Evolutionary conservation across 2,797 vertebrate genomes (phyloP).

Genomic region (Toxotes lorentzi): DNA sequence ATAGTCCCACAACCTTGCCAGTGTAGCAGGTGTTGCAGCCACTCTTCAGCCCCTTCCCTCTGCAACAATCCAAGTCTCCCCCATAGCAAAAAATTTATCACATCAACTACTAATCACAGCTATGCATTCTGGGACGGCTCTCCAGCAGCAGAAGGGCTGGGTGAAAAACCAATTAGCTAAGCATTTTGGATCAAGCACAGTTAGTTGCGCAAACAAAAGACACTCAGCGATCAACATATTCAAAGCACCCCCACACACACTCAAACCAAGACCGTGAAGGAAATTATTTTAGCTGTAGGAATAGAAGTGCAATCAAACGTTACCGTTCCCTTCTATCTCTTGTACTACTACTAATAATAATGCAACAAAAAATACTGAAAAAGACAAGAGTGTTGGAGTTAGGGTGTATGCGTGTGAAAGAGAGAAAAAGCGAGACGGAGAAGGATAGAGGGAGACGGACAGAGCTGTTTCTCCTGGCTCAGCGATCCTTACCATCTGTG

Average conservation of each 20-base stretch:
- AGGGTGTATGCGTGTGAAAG: slow-evolving; percentile 5
- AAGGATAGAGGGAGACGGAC: slow-evolving; percentile 34
- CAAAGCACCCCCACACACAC: slow-evolving; percentile 43
- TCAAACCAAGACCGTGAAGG: slow-evolving; percentile 55
- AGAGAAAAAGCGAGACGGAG: slow-evolving; percentile 37
- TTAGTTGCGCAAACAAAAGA: slow-evolving; percentile 78
- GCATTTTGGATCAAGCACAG: slow-evolving; percentile 79
- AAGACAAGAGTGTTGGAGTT: slow-evolving; percentile 29
- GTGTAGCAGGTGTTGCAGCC: slow-evolving; percentile 73
- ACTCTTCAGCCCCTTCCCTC: slow-evolving; percentile 39
- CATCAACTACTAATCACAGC: slow-evolving; percentile 83
- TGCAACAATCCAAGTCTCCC: slow-evolving; percentile 54
- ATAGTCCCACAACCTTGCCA: slow-evolving; percentile 55
- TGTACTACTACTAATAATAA: slow-evolving; percentile 27
- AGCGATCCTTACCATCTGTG: slow-evolving; percentile 92
- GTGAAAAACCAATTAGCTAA: slow-evolving; percentile 83
- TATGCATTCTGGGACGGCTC: slow-evolving; percentile 82
- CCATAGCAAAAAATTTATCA: slow-evolving; percentile 70
- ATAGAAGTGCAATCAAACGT: slow-evolving; percentile 69
- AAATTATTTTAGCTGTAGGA: slow-evolving; percentile 71
- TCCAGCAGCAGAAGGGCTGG: slow-evolving; percentile 75
- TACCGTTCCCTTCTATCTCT: slow-evolving; percentile 48
- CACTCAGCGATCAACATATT: slow-evolving; percentile 56
- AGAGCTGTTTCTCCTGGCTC: slow-evolving; percentile 71
- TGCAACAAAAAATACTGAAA: slow-evolving; percentile 57